Conservation (phyloP, 2,888 invertebrate species). For the Drosophila trichaetosa region DNA sequence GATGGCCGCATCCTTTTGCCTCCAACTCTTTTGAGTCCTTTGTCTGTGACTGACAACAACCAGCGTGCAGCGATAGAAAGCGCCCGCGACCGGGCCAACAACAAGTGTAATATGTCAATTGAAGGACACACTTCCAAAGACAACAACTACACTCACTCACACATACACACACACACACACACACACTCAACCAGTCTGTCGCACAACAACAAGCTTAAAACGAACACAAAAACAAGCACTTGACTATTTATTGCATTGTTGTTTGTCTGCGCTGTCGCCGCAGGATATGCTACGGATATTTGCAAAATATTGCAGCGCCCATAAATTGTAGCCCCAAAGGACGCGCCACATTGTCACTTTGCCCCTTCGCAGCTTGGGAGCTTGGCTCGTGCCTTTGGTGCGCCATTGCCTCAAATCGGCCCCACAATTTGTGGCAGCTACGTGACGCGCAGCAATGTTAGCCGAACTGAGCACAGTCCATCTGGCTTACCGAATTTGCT, state of each 20-base stretch:
- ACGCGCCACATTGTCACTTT: conserved; percentile 54
- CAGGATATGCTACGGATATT: conserved; percentile 79
- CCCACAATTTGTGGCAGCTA: conserved; percentile 66
- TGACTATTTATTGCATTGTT: conserved; percentile 76
- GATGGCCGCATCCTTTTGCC: conserved; percentile 8
- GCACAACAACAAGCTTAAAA: conserved; percentile 15
- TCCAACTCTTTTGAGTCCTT: conserved; percentile 25
- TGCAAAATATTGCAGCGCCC: conserved; percentile 79
- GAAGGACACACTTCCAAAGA: conserved; percentile 61
- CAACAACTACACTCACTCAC: conserved; percentile 22
- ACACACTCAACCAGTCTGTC: background rate
- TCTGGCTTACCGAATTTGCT: conserved; percentile 5
- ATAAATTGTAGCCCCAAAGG: conserved; percentile 72
- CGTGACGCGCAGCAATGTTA: conserved; percentile 58
- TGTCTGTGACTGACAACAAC: conserved; percentile 41
- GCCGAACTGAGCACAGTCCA: conserved; percentile 13
- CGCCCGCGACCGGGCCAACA: conserved; percentile 53
- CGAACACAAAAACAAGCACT: conserved; percentile 49
- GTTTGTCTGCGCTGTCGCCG: conserved; percentile 66
- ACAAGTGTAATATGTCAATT: conserved; percentile 80
- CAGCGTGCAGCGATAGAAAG: conserved; percentile 45
- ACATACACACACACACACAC: conserved; percentile 2
- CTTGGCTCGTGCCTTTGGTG: conserved; percentile 30
- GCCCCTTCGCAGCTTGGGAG: conserved; percentile 25
- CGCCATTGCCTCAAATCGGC: conserved; percentile 57